Base-by-base conservation (phyloP, 2,113 vertebrate genomes). In the Ceyx melanurus region DNA sequence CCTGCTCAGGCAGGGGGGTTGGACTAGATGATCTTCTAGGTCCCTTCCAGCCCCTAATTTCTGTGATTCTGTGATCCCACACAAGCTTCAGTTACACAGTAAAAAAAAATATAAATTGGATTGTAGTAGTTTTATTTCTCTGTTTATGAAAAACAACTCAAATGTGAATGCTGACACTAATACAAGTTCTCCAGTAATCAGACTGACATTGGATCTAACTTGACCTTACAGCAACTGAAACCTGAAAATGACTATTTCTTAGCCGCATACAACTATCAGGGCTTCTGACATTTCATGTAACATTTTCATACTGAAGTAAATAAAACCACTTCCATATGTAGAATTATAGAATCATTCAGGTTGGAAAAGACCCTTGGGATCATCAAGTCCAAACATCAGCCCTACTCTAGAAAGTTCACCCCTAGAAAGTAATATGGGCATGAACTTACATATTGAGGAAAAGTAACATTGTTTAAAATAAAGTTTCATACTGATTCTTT, bases 231-330 rank as follows among this genome's bases (percentile, higher is more conserved):
- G 31, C 29, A 46, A 67, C 22, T 60, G 35, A 71, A 90, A 71
- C 15, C 25, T 5, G 2, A 16, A 53, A 67, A 37, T 10, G 57
- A 19, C 7, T 58, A 29, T 42, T 43, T 73, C 10, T 3, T 13
- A 53, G 21, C 23, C 40, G 25, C 51, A 40, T 19, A 53, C 6
- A 77, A 45, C 15, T 35, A 10, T 29, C 11, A 21, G 11, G 19
- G 46, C 56, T 58, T 73, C 51, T 62, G 11, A 42, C 0, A 0
- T 67, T 29, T 62, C 50, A 56, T 57, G 8, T 5, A 23, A 57
- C 13, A 33, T 35, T 78, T 54, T 60, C 67, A 76, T 26, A 37
- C 0, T 13, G 5, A 79, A 78, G 21, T 64, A 84, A 68, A 65
- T 62, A 57, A 68, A 92, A 4, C 7, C 11, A 33, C 19, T 56